Conservation (phyloP, 2,888 invertebrate genomes). For the Cerastoderma edule region DNA sequence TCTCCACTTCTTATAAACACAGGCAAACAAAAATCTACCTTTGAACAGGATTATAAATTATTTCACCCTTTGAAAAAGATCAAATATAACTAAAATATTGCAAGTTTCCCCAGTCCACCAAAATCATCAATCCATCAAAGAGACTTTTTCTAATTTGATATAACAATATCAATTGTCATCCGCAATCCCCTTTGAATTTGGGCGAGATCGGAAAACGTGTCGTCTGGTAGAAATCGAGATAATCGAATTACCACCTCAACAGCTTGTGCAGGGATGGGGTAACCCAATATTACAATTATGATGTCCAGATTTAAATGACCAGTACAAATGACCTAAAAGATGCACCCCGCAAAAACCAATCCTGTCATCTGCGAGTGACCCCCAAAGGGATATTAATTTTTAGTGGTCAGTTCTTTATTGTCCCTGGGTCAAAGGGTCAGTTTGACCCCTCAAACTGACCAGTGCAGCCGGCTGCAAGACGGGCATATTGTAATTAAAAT, state of each 20-base stretch:
- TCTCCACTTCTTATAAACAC: no score
- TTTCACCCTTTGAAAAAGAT: no score
- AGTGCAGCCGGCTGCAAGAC: slow-evolving; percentile 50
- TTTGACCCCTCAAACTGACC: slow-evolving; percentile 54
- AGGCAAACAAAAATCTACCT: no score
- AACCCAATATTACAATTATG: slow-evolving; percentile 41
- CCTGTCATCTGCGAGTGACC: slow-evolving; percentile 47
- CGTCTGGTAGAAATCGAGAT: no score
- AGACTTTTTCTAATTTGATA: background rate
- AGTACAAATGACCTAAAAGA: slow-evolving; percentile 36
- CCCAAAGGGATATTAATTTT: slow-evolving; percentile 63
- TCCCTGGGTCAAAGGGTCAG: slow-evolving; percentile 62
- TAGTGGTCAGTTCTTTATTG: slow-evolving; percentile 65
- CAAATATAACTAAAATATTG: no score
- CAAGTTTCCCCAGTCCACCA: no score
- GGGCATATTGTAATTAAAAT: slow-evolving; percentile 61
- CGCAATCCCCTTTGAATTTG: no score
- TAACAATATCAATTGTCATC: no score
- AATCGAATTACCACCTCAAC: slow-evolving; percentile 16
- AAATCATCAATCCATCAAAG: background rate
- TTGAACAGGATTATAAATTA: no score
- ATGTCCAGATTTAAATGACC: slow-evolving; percentile 23
- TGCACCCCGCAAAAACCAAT: slow-evolving; percentile 36
- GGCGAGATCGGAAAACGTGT: no score
- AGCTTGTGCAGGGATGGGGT: slow-evolving; percentile 28